Evolutionary conservation across 2,888 invertebrate genomes (phyloP).

Genomic region (Teinopalpus imperialis): DNA sequence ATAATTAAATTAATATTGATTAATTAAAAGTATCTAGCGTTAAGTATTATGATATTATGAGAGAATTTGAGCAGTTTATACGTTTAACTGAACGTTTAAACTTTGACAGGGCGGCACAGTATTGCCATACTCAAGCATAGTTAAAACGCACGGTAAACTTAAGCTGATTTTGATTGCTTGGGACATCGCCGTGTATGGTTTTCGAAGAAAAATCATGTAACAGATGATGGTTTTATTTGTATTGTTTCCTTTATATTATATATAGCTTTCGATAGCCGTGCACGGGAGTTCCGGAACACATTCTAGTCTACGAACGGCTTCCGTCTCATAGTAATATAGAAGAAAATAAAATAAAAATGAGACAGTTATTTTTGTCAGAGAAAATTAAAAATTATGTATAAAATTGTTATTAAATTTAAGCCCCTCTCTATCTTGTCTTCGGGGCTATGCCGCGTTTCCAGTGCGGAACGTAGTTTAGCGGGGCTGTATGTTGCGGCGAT

Average conservation of each 20-base stretch:
- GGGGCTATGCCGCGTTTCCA: slow-evolving; percentile 23
- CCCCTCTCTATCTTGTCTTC: slow-evolving; percentile 37
- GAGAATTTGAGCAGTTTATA: slow-evolving; percentile 44
- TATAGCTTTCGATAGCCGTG: slow-evolving; percentile 33
- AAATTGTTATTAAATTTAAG: slow-evolving; percentile 47
- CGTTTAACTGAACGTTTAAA: slow-evolving; percentile 33
- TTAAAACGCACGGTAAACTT: slow-evolving; percentile 29
- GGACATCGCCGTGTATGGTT: slow-evolving; percentile 40
- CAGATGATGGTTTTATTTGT: background rate
- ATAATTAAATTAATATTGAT: slow-evolving; percentile 49
- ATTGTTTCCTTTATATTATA: slow-evolving; percentile 15
- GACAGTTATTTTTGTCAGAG: slow-evolving; percentile 61
- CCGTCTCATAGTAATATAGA: slow-evolving; percentile 57
- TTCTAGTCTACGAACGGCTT: slow-evolving; percentile 68
- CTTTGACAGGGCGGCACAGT: slow-evolving; percentile 24
- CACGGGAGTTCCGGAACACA: slow-evolving; percentile 38
- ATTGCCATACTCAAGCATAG: slow-evolving; percentile 29
- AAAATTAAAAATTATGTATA: slow-evolving; percentile 47
- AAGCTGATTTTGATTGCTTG: slow-evolving; percentile 41
- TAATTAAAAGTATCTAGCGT: slow-evolving; percentile 48
- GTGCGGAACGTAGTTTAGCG: slow-evolving; percentile 11
- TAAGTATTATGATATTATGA: slow-evolving; percentile 60
- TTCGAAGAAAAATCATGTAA: slow-evolving; percentile 23
- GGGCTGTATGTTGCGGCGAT: slow-evolving; percentile 35
- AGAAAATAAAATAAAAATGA: slow-evolving; percentile 37